Conservation (phyloP, 2,797 vertebrate genomes). For the Thripadectes ignobilis region DNA sequence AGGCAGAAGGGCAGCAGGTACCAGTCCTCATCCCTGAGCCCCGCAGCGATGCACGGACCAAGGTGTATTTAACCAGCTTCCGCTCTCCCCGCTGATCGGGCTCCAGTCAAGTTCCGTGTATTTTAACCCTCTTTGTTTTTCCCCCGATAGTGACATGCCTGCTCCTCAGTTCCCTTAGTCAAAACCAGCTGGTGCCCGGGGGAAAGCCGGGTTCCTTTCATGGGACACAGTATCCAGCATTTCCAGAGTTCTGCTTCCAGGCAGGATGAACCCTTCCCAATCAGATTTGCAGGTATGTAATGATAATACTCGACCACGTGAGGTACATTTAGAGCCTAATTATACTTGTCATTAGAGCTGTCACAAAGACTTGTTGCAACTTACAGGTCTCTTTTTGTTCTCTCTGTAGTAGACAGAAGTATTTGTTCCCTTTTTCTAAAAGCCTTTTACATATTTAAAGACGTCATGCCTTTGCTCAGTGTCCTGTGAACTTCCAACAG, state of each 20-base stretch:
- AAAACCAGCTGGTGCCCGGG: neutral
- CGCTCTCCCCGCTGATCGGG: rapidly evolving
- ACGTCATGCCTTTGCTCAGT: neutral
- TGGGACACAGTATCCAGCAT: too few relatives aligned
- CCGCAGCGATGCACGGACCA: rapidly evolving
- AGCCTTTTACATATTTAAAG: neutral
- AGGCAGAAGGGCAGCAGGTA: rapidly evolving
- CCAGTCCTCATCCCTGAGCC: rapidly evolving
- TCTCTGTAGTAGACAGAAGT: neutral
- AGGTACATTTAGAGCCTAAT: neutral
- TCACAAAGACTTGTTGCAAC: neutral
- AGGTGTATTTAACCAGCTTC: neutral
- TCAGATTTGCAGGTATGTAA: neutral
- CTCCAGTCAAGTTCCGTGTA: rapidly evolving
- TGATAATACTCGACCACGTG: neutral
- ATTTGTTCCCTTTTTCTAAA: neutral
- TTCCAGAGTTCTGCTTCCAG: neutral
- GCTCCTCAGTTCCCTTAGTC: neutral
- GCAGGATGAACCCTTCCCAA: neutral
- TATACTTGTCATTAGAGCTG: neutral
- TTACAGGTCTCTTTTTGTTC: neutral
- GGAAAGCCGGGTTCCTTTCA: rapidly evolving
- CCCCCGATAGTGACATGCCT: neutral
- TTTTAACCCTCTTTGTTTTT: neutral
- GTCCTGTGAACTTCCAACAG: neutral